Evolutionary conservation across 2,797 vertebrate species (phyloP).

Genomic region (Ceyx erithaca): DNA sequence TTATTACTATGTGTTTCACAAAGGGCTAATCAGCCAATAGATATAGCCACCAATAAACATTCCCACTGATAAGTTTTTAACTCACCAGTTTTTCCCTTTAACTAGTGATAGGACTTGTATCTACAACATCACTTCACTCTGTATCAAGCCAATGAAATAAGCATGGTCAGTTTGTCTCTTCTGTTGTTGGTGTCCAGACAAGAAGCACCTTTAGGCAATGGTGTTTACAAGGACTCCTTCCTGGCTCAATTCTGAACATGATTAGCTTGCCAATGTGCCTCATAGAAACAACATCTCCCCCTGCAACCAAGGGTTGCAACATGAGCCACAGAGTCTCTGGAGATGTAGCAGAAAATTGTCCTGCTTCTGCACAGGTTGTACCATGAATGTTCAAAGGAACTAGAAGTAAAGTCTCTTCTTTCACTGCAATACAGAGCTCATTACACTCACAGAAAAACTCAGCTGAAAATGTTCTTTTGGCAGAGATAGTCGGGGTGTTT

Average conservation of each 20-base stretch:
- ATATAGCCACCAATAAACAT: neutral
- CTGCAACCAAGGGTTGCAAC: neutral
- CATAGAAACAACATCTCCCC: neutral
- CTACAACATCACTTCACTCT: neutral
- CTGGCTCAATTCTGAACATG: neutral
- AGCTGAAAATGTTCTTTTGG: neutral
- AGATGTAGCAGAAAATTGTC: neutral
- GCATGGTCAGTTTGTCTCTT: neutral
- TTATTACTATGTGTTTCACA: neutral
- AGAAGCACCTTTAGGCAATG: neutral
- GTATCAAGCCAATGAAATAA: neutral
- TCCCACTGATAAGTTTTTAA: neutral
- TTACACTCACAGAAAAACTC: neutral
- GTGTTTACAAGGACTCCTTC: neutral
- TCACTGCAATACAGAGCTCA: neutral
- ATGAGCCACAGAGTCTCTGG: accelerated
- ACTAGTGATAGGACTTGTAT: neutral
- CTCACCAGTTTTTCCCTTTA: too few relatives aligned
- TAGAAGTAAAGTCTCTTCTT: neutral
- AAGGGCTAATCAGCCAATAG: neutral
- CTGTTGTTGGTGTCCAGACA: neutral
- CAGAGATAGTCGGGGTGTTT: neutral
- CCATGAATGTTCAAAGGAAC: neutral
- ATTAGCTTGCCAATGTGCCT: neutral
- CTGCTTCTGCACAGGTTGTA: neutral